A percentile compares a stretch with the other conserved stretches of the same genome.
Evolutionary conservation across 2,797 vertebrate species (phyloP).

Genomic region (Accipiter fasciatus): DNA sequence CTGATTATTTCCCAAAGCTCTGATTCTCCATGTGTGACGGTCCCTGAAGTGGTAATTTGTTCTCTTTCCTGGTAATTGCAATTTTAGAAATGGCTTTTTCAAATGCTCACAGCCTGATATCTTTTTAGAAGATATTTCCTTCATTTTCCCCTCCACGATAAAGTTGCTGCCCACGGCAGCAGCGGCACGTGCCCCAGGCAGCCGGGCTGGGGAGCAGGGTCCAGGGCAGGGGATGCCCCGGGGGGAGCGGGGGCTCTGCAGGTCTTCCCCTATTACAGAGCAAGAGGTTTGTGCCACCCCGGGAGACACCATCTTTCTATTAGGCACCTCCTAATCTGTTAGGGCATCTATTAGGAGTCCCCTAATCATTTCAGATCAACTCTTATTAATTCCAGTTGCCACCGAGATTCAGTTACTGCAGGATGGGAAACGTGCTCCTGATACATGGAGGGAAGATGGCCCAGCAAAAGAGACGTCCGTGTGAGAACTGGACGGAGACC

Average conservation of each 20-base stretch:
- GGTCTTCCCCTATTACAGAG: neutral
- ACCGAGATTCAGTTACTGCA: neutral
- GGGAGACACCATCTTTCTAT: neutral
- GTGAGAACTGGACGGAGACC: neutral
- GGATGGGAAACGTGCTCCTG: fast-evolving
- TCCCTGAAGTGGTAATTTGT: conserved; percentile 78
- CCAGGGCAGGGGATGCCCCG: neutral
- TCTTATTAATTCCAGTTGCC: neutral
- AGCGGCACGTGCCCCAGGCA: neutral
- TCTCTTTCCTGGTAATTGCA: conserved; percentile 76
- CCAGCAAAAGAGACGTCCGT: neutral
- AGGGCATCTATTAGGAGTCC: neutral
- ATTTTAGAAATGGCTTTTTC: conserved; percentile 76
- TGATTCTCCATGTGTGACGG: conserved; percentile 69
- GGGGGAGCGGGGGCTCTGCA: neutral
- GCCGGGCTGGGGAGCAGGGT: neutral
- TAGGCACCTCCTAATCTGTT: neutral
- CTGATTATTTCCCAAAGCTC: conserved; percentile 71
- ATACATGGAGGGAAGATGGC: neutral
- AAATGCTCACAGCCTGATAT: conserved; percentile 61
- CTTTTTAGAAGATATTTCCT: neutral
- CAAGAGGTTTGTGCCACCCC: neutral
- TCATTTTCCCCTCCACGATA: neutral
- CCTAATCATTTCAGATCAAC: neutral
- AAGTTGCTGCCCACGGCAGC: neutral